Evolutionary conservation across 2,797 vertebrate genomes (phyloP).

Genomic region (Amblyopsis hoosieri): DNA sequence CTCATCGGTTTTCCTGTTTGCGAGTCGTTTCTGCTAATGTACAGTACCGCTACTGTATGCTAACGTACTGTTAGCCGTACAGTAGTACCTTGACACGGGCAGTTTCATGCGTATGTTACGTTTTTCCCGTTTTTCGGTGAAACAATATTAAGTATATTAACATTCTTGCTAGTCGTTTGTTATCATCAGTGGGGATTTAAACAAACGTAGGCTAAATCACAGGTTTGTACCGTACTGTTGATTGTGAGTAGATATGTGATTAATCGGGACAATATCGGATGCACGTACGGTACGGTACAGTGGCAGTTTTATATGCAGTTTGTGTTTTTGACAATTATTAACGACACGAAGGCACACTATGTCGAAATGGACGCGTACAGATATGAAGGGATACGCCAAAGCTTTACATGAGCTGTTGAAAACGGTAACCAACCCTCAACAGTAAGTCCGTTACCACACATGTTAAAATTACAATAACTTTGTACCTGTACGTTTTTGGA

Average conservation of each 20-base stretch:
- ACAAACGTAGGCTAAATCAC: neutral
- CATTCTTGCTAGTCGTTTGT: slow-evolving; percentile 23
- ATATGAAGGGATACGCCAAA: slow-evolving; percentile 56
- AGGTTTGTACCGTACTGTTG: too few species aligned
- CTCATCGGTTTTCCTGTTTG: neutral
- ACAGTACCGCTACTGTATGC: too few species aligned
- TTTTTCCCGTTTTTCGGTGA: neutral
- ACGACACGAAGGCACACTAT: slow-evolving; percentile 30
- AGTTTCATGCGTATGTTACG: neutral
- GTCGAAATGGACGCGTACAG: slow-evolving; percentile 44
- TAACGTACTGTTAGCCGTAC: neutral
- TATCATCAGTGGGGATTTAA: neutral
- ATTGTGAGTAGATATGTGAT: neutral
- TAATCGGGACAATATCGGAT: neutral
- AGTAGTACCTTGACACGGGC: neutral
- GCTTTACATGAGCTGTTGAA: slow-evolving; percentile 67
- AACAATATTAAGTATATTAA: too few species aligned
- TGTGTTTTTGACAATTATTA: neutral
- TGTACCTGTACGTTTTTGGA: neutral
- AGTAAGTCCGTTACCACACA: slow-evolving; percentile 59
- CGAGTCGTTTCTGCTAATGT: too few species aligned
- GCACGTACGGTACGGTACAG: neutral
- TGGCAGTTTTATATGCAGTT: neutral
- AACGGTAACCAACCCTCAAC: slow-evolving; percentile 50
- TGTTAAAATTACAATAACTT: neutral